phyloP scores from a whole-genome alignment of 2,113 vertebrate genomes.

The Elephantulus edwardii region DNA sequence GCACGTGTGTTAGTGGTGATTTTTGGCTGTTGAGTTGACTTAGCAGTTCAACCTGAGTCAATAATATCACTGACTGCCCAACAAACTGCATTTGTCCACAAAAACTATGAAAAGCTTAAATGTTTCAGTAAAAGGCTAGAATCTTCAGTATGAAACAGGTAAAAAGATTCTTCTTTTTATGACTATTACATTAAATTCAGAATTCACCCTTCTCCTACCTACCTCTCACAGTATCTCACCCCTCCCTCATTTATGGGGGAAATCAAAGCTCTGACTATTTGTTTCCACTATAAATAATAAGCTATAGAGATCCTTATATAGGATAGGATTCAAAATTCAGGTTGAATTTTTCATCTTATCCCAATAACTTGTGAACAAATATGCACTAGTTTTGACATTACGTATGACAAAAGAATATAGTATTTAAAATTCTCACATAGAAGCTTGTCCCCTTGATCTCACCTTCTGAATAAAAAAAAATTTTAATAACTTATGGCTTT shows the following conservation, averaged over 20 bases:
- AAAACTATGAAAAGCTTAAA: background rate
- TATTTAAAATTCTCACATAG: background rate
- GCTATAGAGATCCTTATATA: background rate
- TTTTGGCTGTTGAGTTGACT: background rate
- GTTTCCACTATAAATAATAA: background rate
- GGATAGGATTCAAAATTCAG: background rate
- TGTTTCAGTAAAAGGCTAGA: background rate
- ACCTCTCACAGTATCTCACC: accelerated
- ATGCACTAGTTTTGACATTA: background rate
- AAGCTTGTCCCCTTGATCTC: background rate
- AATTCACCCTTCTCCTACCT: background rate
- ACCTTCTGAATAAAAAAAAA: background rate
- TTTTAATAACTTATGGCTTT: background rate
- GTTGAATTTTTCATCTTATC: background rate
- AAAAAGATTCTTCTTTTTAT: background rate
- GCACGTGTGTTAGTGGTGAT: too few species aligned
- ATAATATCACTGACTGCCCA: background rate
- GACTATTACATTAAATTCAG: background rate
- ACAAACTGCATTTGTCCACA: background rate
- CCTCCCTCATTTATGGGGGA: background rate
- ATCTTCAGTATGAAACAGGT: background rate
- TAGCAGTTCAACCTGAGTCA: too few species aligned
- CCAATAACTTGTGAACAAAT: background rate
- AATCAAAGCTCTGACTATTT: background rate
- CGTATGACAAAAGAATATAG: background rate